Conservation (phyloP, 2,888 invertebrate genomes). For the Aphidius colemani region DNA sequence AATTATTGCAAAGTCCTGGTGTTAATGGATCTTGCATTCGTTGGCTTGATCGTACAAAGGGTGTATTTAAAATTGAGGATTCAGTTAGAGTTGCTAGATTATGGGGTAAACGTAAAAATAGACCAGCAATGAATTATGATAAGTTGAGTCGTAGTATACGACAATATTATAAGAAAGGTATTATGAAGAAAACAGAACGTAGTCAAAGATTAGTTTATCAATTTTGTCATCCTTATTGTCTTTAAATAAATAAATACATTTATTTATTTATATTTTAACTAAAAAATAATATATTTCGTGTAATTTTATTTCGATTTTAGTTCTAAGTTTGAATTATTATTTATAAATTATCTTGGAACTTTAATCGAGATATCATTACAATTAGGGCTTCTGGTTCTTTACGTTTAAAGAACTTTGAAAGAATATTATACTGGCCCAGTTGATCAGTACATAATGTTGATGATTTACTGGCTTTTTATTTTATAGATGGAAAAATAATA, state of each 20-base stretch:
- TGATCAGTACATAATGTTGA: too few relatives aligned
- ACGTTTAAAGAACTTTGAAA: conserved; percentile 25
- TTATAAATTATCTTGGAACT: conserved; percentile 15
- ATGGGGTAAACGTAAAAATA: conserved; percentile 98
- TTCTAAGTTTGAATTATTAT: conserved; percentile 12
- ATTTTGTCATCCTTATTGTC: conserved; percentile 93
- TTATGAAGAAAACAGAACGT: conserved; percentile 98
- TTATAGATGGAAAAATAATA: too few relatives aligned
- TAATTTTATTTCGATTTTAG: conserved; percentile 23
- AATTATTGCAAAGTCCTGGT: conserved; percentile 87
- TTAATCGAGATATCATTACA: conserved; percentile 27
- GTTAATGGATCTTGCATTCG: conserved; percentile 92
- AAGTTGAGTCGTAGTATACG: conserved; percentile 96
- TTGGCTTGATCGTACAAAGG: conserved; percentile 93
- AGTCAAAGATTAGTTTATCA: conserved; percentile 98
- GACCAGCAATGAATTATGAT: conserved; percentile 99
- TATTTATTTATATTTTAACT: neutral
- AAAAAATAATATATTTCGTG: conserved; percentile 10
- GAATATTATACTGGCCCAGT: too few relatives aligned
- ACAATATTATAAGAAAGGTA: conserved; percentile 99
- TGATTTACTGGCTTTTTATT: too few relatives aligned
- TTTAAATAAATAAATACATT: conserved; percentile 63
- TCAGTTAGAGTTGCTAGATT: conserved; percentile 95
- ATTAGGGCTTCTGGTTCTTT: conserved; percentile 36
- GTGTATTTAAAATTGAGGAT: conserved; percentile 99